phyloP scores from a whole-genome alignment of 1,140 invertebrate genomes.

The Leptinotarsa lineolata region DNA sequence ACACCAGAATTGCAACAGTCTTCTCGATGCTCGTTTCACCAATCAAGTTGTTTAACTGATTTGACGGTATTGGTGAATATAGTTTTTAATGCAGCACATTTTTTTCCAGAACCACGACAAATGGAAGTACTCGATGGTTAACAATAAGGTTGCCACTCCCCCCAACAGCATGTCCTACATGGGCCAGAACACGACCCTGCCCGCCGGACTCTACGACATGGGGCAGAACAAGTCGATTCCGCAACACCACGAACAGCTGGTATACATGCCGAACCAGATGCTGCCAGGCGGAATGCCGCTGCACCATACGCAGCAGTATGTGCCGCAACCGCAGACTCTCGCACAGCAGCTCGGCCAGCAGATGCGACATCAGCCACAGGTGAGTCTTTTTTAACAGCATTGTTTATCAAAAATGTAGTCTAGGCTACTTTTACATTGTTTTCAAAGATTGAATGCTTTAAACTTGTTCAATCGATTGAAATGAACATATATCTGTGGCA shows the following conservation, averaged over 20 bases:
- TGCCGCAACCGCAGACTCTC: conserved; percentile 63
- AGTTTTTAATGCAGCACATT: background rate
- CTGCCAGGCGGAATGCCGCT: conserved; percentile 64
- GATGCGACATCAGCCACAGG: conserved; percentile 50
- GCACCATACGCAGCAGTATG: conserved; percentile 25
- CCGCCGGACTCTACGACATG: conserved; percentile 61
- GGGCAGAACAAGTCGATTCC: conserved; percentile 61
- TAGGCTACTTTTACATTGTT: no score
- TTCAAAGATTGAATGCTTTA: no score
- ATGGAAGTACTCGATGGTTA: conserved; percentile 63
- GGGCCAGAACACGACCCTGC: conserved; percentile 53
- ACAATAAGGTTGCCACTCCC: conserved; percentile 59
- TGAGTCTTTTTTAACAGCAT: conserved; percentile 27
- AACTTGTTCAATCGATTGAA: no score
- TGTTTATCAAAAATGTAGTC: no score
- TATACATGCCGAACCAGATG: conserved; percentile 68
- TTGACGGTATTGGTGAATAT: no score
- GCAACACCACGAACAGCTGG: conserved; percentile 67
- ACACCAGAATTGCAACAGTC: no score
- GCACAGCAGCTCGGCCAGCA: conserved; percentile 61
- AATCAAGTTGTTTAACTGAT: no score
- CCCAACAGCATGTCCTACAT: conserved; percentile 65
- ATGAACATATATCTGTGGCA: no score
- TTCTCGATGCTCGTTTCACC: no score
- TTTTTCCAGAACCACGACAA: conserved; percentile 71